Percentiles rank a stretch among this genome's conserved stretches.
Evolutionary conservation across 2,797 vertebrate species (phyloP).

Genomic region (Macropus fuliginosus): DNA sequence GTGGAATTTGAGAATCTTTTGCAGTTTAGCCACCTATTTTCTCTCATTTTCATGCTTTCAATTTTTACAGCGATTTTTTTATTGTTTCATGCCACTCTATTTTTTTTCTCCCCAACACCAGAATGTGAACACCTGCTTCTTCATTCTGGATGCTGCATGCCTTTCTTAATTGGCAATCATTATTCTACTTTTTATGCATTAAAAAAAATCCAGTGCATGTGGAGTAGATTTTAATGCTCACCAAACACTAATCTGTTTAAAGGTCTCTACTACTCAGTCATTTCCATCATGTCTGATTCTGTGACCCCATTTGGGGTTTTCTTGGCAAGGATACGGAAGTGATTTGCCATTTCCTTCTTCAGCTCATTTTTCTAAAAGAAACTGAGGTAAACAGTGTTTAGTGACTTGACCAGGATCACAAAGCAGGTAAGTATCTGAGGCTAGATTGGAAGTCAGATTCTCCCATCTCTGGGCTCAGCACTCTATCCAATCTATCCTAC

Average conservation of each 20-base stretch:
- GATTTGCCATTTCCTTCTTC: background rate
- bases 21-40: background rate
- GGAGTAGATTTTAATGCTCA: background rate
- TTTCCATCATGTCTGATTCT: background rate
- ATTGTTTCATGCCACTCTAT: background rate
- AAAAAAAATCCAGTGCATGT: slow-evolving; percentile 10
- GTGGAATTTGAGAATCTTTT: background rate
- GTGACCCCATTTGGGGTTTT: background rate
- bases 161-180: slow-evolving; percentile 8
- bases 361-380: background rate
- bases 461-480: background rate
- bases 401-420: background rate
- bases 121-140: slow-evolving; percentile 35
- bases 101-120: background rate
- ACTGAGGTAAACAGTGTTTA: background rate
- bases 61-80: background rate
- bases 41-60: background rate
- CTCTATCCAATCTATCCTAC: background rate
- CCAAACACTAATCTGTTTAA: slow-evolving; percentile 5
- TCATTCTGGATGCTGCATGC: slow-evolving; percentile 24
- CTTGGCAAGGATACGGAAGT: background rate
- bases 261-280: background rate
- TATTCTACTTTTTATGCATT: background rate
- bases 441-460: background rate
- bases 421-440: background rate